Evolutionary conservation across 2,888 invertebrate species (phyloP), one percentile per base, ranked within the genome.

Genomic region (Drosophila tripunctata): DNA sequence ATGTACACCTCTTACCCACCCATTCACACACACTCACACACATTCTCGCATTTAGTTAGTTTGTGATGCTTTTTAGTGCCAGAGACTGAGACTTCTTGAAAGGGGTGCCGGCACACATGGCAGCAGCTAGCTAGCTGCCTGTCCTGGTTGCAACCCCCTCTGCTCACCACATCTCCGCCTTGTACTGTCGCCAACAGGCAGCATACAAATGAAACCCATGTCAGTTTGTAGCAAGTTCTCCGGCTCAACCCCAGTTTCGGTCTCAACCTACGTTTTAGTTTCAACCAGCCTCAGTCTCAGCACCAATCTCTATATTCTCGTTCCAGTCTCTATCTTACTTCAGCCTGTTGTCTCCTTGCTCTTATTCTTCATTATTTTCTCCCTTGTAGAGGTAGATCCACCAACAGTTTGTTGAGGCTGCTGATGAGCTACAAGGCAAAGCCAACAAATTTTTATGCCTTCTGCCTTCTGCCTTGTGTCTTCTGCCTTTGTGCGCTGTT

Each of bases 171-270:
- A 4, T 4, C 12, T 7, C 3, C 17, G 5, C 7, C 30, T n/a
- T 12, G n/a, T 43, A 35, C 36, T 78, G 78, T 78, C 87, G 87
- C 87, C 81, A 84, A 57, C 78, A 79, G 78, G 87, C 78, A 87
- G 78, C 81, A 84, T 80, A 81, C 82, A 81, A 80, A 80, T 87
- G 79, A 81, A 80, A 80, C 86, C 86, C 79, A 80, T 85, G 87
- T 80, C 79, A 80, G 82, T 81, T 74, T 81, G 87, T 78, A 82
- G 75, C 75, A 50, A 81, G 40, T 80, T 66, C 84, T 54, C 19
- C 7, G 10, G n/a, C 57, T 55, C 55, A 36, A 7, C 7, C 19
- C 24, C 12, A 47, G 24, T 8, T n/a, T 6, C 48, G 17, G 35
- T 8, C 38, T 12, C 21, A 12, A 7, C 36, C 24, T 6, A 3